These are phyloP conservation scores for Scolopax bukidnonensis DNA, from an alignment of 2,797 vertebrate genomes.

Conservation along the genomic window DNA sequence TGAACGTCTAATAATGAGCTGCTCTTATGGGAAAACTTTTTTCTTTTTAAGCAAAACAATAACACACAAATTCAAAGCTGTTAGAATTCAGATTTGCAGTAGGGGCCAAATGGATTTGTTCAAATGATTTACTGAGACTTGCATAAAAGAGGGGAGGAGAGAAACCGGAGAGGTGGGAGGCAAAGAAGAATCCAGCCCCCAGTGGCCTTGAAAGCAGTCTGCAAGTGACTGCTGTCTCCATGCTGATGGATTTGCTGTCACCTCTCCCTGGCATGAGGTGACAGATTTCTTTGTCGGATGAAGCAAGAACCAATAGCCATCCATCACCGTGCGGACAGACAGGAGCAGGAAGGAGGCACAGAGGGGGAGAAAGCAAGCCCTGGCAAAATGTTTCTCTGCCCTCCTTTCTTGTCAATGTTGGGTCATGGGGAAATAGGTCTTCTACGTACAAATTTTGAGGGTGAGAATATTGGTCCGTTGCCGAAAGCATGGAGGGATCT, in stretches of 20 bases:
- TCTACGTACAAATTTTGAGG: fast-evolving
- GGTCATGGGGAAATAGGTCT: background rate
- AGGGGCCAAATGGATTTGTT: background rate
- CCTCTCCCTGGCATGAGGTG: slow-evolving; percentile 63
- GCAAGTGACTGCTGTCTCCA: slow-evolving; percentile 60
- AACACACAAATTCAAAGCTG: background rate
- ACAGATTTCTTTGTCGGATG: slow-evolving; percentile 62
- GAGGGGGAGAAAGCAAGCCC: background rate
- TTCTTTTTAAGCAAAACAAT: background rate
- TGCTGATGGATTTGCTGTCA: slow-evolving; percentile 76
- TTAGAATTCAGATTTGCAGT: background rate
- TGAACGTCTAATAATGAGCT: background rate
- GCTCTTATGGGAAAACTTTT: background rate
- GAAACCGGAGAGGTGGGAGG: background rate
- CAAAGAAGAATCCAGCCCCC: slow-evolving; percentile 33
- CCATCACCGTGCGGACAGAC: slow-evolving; percentile 60
- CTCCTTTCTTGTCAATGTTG: background rate
- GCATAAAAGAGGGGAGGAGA: background rate
- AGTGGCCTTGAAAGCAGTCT: slow-evolving; percentile 65
- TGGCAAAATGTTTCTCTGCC: background rate
- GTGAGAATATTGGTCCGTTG: fast-evolving
- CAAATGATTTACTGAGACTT: slow-evolving; percentile 1
- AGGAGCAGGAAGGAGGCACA: background rate
- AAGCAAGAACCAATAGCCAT: slow-evolving; percentile 73
- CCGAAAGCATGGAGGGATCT: background rate